Base-by-base conservation (phyloP, 2,888 invertebrate genomes). In the Myopa tessellatipennis region DNA sequence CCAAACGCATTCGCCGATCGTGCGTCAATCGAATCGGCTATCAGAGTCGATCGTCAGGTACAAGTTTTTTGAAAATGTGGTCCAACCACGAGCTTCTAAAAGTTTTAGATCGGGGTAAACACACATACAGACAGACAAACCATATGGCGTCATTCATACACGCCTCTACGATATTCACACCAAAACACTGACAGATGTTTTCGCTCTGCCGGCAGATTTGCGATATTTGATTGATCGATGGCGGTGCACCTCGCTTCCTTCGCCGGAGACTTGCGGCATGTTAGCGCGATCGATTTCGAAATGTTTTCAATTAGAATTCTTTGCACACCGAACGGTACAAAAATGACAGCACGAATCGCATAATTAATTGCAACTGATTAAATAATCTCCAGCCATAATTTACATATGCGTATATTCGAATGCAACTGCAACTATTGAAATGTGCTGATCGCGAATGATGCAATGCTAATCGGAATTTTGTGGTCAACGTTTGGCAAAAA, bases 241-340 rank as follows among this genome's bases (percentile, higher is more conserved):
- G 74, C 74, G 74, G 58, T 73, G 16, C 36, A 38, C 26, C 10
- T 10, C n/a, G 67, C 36, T 38, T 36, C 38, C 12, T 2, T 55
- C 55, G 55, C 5, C n/a, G 55, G 10, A 10, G 4, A 12, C 10
- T 45, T 45, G 45, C 3, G 45, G 55, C 16, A 12, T 55, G n/a
- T 3, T 14, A 16, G n/a, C 50, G 69, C 52, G 40, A n/a, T 69
- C 50, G 40, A 18, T 69, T 50, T 69, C 18, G 68, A 68, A 34
- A 68, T n/a, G 16, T 68, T 45, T 40, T 18, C 36, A 45, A 71
- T 71, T 71, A 71, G 60, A 71, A 71, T 71, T 45, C 71, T 4
- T 38, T n/a, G 40, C 71, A 71, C 71, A 71, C 16, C 40, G 18
- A 71, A 60, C 68, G 71, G 16, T 71, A 38, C 38, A 12, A 36